Conservation (phyloP, 1,140 invertebrate species). For the Littorina saxatilis region DNA sequence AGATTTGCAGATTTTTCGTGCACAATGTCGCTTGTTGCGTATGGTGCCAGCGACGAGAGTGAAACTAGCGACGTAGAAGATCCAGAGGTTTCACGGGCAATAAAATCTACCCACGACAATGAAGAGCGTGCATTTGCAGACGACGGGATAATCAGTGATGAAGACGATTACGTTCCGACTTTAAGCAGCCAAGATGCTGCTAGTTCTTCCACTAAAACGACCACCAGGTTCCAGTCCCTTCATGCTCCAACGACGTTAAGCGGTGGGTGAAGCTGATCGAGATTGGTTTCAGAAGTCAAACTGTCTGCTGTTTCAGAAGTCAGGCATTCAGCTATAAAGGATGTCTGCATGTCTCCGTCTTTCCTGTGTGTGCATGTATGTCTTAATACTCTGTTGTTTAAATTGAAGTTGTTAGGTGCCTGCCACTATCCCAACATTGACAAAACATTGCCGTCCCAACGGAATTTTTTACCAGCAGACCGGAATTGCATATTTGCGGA, state of each 20-base stretch:
- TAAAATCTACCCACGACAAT: not conserved
- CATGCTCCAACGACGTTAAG: slow-evolving; percentile 7
- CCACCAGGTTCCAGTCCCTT: not conserved
- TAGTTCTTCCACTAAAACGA: slow-evolving; percentile 16
- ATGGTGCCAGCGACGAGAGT: slow-evolving; percentile 61
- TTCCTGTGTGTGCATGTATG: not conserved
- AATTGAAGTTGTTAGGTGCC: not conserved
- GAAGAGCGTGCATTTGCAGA: not conserved
- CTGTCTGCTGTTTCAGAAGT: no score
- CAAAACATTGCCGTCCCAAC: no score
- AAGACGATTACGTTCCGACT: slow-evolving; percentile 31
- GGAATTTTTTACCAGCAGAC: no score
- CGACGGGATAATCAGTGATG: slow-evolving; percentile 36
- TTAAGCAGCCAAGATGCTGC: slow-evolving; percentile 32
- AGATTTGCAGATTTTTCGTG: not conserved
- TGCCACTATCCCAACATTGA: not conserved
- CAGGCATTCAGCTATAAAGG: no score
- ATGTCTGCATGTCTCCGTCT: not conserved
- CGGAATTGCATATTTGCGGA: no score
- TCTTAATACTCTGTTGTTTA: not conserved
- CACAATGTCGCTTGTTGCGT: slow-evolving; percentile 63
- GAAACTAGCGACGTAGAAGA: slow-evolving; percentile 47
- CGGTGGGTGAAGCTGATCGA: not conserved
- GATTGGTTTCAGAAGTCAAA: no score
- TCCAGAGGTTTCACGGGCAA: not conserved